phyloP scores from a whole-genome alignment of 2,797 vertebrate species.

The Lerista edwardsae region DNA sequence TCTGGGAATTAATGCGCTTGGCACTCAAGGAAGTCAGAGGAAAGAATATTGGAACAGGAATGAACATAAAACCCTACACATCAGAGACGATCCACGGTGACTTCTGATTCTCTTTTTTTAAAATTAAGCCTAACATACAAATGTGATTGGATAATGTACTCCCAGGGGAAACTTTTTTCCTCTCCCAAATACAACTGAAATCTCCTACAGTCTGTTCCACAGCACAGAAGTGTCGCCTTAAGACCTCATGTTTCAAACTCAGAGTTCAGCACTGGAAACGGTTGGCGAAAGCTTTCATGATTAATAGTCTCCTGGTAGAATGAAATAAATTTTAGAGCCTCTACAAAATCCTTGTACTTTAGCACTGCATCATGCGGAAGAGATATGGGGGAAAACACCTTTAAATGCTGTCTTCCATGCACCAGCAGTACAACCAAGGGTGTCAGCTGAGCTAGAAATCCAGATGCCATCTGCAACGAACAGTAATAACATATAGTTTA shows the following conservation, averaged over 20 bases:
- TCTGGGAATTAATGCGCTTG: slow-evolving; percentile 40
- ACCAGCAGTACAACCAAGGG: slow-evolving; percentile 5
- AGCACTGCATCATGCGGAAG: slow-evolving; percentile 34
- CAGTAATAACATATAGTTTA: not conserved
- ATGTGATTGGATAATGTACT: slow-evolving; percentile 59
- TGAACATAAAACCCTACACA: slow-evolving; percentile 51
- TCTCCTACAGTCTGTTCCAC: slow-evolving; percentile 44
- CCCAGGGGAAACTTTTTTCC: slow-evolving; percentile 48
- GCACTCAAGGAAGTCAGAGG: slow-evolving; percentile 42
- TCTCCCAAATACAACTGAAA: slow-evolving; percentile 22
- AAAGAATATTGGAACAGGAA: slow-evolving; percentile 51
- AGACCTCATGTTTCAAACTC: slow-evolving; percentile 51
- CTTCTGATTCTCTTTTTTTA: no score
- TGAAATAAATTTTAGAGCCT: slow-evolving; percentile 41
- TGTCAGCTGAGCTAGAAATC: slow-evolving; percentile 23
- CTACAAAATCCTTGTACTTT: slow-evolving; percentile 26
- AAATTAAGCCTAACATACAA: slow-evolving; percentile 60
- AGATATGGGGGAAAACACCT: not conserved
- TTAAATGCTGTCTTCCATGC: slow-evolving; percentile 12
- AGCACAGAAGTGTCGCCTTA: slow-evolving; percentile 38
- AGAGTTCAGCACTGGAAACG: slow-evolving; percentile 41
- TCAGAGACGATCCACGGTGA: slow-evolving; percentile 52
- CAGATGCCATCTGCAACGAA: not conserved
- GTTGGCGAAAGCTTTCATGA: slow-evolving; percentile 49
- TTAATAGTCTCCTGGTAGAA: slow-evolving; percentile 43